Base-by-base conservation (phyloP, 1,140 invertebrate species). In the Tribolium madens region DNA sequence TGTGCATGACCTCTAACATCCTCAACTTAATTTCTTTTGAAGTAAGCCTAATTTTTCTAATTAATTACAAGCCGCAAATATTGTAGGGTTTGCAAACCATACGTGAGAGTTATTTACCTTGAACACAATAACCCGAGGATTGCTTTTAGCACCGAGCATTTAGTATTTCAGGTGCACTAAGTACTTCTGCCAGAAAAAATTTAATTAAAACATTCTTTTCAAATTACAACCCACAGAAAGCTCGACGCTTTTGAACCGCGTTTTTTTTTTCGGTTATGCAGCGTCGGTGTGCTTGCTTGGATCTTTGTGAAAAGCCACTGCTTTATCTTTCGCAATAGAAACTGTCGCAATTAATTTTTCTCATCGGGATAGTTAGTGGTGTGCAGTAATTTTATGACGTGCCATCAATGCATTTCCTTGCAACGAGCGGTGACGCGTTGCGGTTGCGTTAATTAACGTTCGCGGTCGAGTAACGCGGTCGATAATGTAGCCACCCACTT, bases 401-500 rank as follows among this genome's bases (percentile, higher is more conserved):
- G 57, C 21, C 57, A n/a, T n/a, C n/a, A 13, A 64, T 64, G 57
- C 57, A 64, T 64, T 64, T 42, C n/a, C 6, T 52, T 72, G 70
- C 46, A 76, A 57, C 48, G 26, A 76, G 69, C 68, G 75, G 75
- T 72, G 75, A 71, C 57, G 72, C 71, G 60, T 60, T 78, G 78
- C 73, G 75, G 75, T 73, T 9, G 50, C 50, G 68, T 68, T 76
- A 79, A 79, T 79, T 79, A 79, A 76, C 78, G 75, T 74, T 72
- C 72, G 75, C 57, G 78, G 75, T 79, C 48, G 46, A 46, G 71
- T 70, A 47, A 57, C 50, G 10, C 15, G 70, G 75, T 77, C 75
- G 60, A 64, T 78, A 78, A 78, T 78, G 73, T 47, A 76, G 77
- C 68, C 50, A 72, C 74, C 77, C 77, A 78, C 73, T 78, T 78